Percentiles rank a stretch among this genome's conserved stretches.
phyloP scores from a whole-genome alignment of 2,888 invertebrate species.

The Acanthosepion esculentum region DNA sequence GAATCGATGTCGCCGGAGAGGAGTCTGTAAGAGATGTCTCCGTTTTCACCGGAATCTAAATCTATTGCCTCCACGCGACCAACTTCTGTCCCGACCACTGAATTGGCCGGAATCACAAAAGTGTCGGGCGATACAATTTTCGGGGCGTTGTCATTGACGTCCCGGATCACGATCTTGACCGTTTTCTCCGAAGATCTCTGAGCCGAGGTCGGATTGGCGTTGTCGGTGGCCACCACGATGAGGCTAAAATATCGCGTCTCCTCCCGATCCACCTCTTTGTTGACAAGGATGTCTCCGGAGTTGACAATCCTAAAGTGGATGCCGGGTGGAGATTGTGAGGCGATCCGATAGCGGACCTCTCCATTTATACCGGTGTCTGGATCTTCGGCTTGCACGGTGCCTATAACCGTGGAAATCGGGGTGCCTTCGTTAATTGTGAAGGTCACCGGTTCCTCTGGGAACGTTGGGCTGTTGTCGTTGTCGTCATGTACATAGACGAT shows the following conservation, averaged over 20 bases:
- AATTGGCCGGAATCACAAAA: slow-evolving; percentile 80
- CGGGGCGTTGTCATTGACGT: slow-evolving; percentile 93
- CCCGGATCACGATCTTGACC: slow-evolving; percentile 88
- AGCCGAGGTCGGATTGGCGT: slow-evolving; percentile 83
- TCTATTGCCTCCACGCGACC: slow-evolving; percentile 89
- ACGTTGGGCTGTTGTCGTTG: slow-evolving; percentile 94
- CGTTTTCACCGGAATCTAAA: slow-evolving; percentile 92
- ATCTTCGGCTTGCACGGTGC: slow-evolving; percentile 91
- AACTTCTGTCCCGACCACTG: slow-evolving; percentile 79
- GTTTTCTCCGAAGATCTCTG: slow-evolving; percentile 91
- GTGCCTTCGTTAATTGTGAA: slow-evolving; percentile 90
- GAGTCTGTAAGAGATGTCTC: slow-evolving; percentile 88
- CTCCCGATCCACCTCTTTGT: slow-evolving; percentile 91
- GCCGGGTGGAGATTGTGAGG: slow-evolving; percentile 88
- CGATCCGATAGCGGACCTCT: slow-evolving; percentile 86
- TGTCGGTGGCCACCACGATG: slow-evolving; percentile 92
- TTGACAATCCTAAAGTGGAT: slow-evolving; percentile 87
- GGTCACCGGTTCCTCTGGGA: slow-evolving; percentile 90
- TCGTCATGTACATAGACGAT: slow-evolving; percentile 90
- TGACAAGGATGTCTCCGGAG: slow-evolving; percentile 91
- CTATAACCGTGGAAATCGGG: slow-evolving; percentile 85
- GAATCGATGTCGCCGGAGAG: slow-evolving; percentile 50
- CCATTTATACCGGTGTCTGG: slow-evolving; percentile 91
- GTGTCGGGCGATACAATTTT: slow-evolving; percentile 86
- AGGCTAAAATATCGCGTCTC: slow-evolving; percentile 90